Conservation (phyloP, 23 tunicate genomes). For the Ascidia mentula region DNA sequence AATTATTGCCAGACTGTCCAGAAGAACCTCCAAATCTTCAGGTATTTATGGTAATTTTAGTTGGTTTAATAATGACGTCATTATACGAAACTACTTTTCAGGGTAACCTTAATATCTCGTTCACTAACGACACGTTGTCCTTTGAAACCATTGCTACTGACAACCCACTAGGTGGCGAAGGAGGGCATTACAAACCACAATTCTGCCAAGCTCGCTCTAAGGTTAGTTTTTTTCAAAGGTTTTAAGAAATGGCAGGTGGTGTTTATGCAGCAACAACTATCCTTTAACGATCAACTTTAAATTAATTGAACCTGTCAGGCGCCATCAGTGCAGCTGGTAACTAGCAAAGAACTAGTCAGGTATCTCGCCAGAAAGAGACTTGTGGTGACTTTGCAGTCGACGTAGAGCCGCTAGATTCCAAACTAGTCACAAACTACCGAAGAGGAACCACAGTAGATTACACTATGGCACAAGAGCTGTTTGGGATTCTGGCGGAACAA, state of each 20-base stretch:
- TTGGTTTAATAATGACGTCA: not conserved
- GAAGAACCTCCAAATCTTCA: conserved; percentile 51
- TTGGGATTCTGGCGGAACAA: too few relatives aligned
- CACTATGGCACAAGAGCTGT: too few relatives aligned
- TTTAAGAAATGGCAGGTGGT: not conserved
- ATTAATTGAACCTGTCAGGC: too few relatives aligned
- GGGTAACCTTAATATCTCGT: conserved; percentile 58
- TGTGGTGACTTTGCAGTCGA: too few relatives aligned
- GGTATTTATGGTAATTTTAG: not conserved
- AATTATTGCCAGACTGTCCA: conserved; percentile 58
- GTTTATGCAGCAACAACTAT: too few relatives aligned
- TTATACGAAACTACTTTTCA: not conserved
- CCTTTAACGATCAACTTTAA: too few relatives aligned
- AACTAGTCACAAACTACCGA: too few relatives aligned
- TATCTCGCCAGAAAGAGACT: too few relatives aligned
- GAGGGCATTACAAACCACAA: conserved; percentile 77
- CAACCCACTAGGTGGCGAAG: conserved; percentile 47
- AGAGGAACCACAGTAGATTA: too few relatives aligned
- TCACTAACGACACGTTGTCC: conserved; percentile 35
- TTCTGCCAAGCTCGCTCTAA: conserved; percentile 63
- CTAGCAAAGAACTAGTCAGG: too few relatives aligned
- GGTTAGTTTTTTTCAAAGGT: conserved; percentile 22
- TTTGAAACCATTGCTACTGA: conserved; percentile 39
- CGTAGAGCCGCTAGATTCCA: too few relatives aligned
- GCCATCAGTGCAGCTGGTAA: too few relatives aligned